Evolutionary conservation across 1,140 invertebrate species (phyloP), one percentile per base, ranked within the genome.

Genomic region (Sitodiplosis mosellana): DNA sequence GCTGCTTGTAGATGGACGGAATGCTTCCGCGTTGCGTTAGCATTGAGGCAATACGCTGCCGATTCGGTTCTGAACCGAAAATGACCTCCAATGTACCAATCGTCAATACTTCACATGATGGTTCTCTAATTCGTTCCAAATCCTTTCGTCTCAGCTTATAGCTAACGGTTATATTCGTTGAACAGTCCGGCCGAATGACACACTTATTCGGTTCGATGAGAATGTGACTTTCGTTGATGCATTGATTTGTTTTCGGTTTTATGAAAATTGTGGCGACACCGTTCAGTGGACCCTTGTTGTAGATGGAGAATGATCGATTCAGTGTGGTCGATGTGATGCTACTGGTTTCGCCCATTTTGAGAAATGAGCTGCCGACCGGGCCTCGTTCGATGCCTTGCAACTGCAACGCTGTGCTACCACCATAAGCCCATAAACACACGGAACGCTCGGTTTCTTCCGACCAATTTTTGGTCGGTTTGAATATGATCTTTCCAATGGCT

Each of bases 81-180:
- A 64, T 61, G 6, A 64, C 55, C 11, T 58, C 56, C 54, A 64
- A 56, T 21, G 64, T 61, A 10, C 57, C 61, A 45, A 64, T 33
- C 0, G 61, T 61, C 6, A 60, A 6, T 0, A 64, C 61, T 40
- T 57, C 53, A 37, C 14, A 8, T 2, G 52, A 52, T 45, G 60
- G 59, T 19, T 60, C 58, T 2, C 59, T 45, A 18, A 64, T 59
- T 49, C 63, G 63, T 19, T 58, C 58, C n/a, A 64, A 53, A 46
- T 63, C 61, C 17, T 63, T 59, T 0, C 58, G 56, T 45, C 59
- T 58, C 1, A 59, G 59, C 0, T 51, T 49, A n/a, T 64, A 62
- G 7, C 51, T 34, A 12, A 64, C 50, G 15, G 55, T 49, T 0
- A 64, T 53, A 11, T 43, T 49, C 10, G 51, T 49, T 27, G 55